A percentile compares a stretch with the other conserved stretches of the same genome.
Evolutionary conservation across 2,113 vertebrate species (phyloP).

Genomic region (Neopipo cinnamomea): DNA sequence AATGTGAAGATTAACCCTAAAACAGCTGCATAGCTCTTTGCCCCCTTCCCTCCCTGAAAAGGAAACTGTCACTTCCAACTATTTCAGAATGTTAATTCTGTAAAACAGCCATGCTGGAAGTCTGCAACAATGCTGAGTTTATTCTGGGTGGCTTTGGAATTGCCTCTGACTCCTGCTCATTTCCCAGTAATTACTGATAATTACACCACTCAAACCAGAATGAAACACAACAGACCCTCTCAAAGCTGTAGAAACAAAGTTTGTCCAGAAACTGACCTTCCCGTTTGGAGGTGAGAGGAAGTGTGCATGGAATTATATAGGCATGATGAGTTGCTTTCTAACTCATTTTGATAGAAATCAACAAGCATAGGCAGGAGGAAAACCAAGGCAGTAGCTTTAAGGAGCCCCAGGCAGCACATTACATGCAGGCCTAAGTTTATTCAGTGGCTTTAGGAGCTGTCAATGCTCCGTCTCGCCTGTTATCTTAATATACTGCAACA

Average conservation of each 20-base stretch:
- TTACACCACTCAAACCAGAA: slow-evolving; percentile 72
- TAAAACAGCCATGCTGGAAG: slow-evolving; percentile 32
- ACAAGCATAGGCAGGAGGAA: slow-evolving; percentile 43
- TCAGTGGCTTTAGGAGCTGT: slow-evolving; percentile 39
- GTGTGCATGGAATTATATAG: slow-evolving; percentile 61
- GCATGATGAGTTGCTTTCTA: slow-evolving; percentile 62
- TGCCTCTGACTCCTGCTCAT: slow-evolving; percentile 73
- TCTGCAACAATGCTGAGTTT: slow-evolving; percentile 69
- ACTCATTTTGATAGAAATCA: slow-evolving; percentile 68
- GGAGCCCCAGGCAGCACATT: slow-evolving; percentile 17
- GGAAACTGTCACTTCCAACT: slow-evolving; percentile 72
- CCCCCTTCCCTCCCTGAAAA: slow-evolving; percentile 22
- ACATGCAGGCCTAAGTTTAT: slow-evolving; percentile 25
- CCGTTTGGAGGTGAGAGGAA: slow-evolving; percentile 74
- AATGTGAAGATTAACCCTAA: slow-evolving; percentile 20
- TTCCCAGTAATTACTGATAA: slow-evolving; percentile 80
- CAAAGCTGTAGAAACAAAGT: slow-evolving; percentile 66
- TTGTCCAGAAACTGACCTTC: slow-evolving; percentile 73
- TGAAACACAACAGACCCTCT: slow-evolving; percentile 72
- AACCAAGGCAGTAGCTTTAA: slow-evolving; percentile 16
- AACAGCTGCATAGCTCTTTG: slow-evolving; percentile 5
- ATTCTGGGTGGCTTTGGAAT: slow-evolving; percentile 75
- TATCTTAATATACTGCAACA: slow-evolving; percentile 64
- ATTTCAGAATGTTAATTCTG: slow-evolving; percentile 67
- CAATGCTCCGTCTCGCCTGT: slow-evolving; percentile 15